These are phyloP conservation scores for Catocala nupta DNA, from an alignment of 2,888 invertebrate genomes.

Conservation along the genomic window DNA sequence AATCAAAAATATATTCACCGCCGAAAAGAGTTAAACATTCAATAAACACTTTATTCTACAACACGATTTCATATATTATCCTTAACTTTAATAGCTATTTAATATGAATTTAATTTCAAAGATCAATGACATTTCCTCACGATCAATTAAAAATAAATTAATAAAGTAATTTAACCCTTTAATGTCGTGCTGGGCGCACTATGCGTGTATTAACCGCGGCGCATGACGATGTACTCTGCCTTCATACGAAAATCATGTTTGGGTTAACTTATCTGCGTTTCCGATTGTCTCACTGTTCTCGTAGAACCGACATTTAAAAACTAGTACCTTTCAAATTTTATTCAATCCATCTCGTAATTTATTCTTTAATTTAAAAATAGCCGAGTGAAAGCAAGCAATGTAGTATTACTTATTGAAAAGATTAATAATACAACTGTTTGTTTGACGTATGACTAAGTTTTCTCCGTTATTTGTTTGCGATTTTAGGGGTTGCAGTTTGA, in stretches of 20 bases:
- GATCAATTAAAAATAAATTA: background rate
- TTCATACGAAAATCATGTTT: constrained; percentile 41
- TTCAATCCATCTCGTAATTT: constrained; percentile 11
- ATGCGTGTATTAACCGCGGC: constrained; percentile 58
- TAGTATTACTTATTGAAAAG: too few species aligned
- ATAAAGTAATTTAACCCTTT: constrained; percentile 36
- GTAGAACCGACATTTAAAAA: constrained; percentile 2
- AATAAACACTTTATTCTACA: too few species aligned
- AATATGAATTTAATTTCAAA: too few species aligned
- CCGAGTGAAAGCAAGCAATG: too few species aligned
- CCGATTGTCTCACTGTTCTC: constrained; percentile 6
- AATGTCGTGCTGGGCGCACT: constrained; percentile 40
- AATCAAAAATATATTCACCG: background rate
- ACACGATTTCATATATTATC: too few species aligned
- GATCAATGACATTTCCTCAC: too few species aligned
- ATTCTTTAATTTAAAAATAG: background rate
- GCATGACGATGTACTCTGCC: constrained; percentile 56
- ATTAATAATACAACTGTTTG: too few species aligned
- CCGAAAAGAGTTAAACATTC: background rate
- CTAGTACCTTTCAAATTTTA: constrained; percentile 15
- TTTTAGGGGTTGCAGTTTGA: too few species aligned
- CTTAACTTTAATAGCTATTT: too few species aligned
- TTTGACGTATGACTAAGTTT: too few species aligned
- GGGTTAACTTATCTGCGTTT: constrained; percentile 19
- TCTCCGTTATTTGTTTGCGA: too few species aligned